Conservation (phyloP, 2,888 invertebrate genomes). For the Xestobium rufovillosum region DNA sequence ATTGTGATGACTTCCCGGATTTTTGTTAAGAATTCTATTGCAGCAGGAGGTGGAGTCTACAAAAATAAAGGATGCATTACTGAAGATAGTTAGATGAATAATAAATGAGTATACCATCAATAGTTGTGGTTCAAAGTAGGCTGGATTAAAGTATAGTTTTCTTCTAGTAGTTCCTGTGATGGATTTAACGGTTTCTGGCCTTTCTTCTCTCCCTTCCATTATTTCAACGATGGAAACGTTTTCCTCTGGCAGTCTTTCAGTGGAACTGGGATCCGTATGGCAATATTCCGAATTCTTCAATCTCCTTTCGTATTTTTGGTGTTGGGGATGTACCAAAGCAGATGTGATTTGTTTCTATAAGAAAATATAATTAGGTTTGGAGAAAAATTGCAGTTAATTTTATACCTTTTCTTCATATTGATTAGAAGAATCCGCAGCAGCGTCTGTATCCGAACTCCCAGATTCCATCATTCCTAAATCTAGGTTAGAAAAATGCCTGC, state of each 20-base stretch:
- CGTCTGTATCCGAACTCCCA: too few relatives aligned
- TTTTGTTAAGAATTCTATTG: constrained; percentile 80
- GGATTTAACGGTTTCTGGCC: constrained; percentile 57
- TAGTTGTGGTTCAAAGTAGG: constrained; percentile 83
- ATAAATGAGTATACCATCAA: constrained; percentile 57
- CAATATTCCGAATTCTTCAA: neutral
- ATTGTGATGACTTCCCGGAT: constrained; percentile 86
- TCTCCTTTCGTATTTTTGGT: constrained; percentile 14
- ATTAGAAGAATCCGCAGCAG: too few relatives aligned
- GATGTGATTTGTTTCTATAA: constrained; percentile 55
- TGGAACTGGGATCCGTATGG: constrained; percentile 47
- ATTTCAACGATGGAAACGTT: constrained; percentile 82
- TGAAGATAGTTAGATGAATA: constrained; percentile 1
- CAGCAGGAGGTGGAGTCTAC: constrained; percentile 86
- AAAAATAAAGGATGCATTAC: constrained; percentile 33
- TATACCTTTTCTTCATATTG: too few relatives aligned
- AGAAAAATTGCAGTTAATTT: too few relatives aligned
- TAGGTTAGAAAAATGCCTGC: constrained; percentile 55
- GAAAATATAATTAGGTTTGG: constrained; percentile 16
- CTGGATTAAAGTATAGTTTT: constrained; percentile 83
- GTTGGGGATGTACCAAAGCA: constrained; percentile 61
- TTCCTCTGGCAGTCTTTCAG: constrained; percentile 73
- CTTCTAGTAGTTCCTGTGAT: constrained; percentile 64
- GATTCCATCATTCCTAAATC: too few relatives aligned
- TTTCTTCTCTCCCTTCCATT: constrained; percentile 56